Percentiles rank a stretch among this genome's conserved stretches.
Conservation (phyloP, 2,113 vertebrate genomes). For the Egretta garzetta region DNA sequence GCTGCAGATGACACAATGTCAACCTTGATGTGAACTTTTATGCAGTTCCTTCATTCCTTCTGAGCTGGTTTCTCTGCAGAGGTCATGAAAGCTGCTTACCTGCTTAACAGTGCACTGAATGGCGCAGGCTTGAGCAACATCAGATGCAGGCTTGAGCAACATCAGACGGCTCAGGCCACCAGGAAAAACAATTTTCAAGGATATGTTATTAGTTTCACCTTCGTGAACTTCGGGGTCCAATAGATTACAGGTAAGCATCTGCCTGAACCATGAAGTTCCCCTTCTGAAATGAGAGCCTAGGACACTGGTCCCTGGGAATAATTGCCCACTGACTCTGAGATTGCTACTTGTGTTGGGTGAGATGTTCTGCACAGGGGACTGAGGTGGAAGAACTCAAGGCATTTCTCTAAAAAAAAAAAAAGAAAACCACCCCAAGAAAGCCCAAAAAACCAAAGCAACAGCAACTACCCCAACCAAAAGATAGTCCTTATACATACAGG, state of each 20-base stretch:
- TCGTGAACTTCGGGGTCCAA: background rate
- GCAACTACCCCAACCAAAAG: background rate
- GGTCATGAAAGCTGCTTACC: background rate
- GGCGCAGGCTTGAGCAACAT: background rate
- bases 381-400: background rate
- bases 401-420: background rate
- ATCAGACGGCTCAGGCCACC: background rate
- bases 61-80: background rate
- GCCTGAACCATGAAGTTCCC: background rate
- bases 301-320: background rate
- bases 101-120: background rate
- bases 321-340: background rate
- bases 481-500: background rate
- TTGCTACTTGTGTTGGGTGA: rapidly evolving
- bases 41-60: background rate
- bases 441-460: background rate
- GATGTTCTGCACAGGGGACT: background rate
- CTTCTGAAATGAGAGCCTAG: rapidly evolving
- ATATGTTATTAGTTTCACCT: background rate
- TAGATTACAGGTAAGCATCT: background rate
- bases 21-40: background rate
- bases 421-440: too few relatives aligned
- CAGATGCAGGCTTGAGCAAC: background rate
- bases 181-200: background rate
- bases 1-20: background rate